These are phyloP conservation scores for Plebejus melissa DNA, from an alignment of 2,888 invertebrate genomes.

Conservation along the genomic window DNA sequence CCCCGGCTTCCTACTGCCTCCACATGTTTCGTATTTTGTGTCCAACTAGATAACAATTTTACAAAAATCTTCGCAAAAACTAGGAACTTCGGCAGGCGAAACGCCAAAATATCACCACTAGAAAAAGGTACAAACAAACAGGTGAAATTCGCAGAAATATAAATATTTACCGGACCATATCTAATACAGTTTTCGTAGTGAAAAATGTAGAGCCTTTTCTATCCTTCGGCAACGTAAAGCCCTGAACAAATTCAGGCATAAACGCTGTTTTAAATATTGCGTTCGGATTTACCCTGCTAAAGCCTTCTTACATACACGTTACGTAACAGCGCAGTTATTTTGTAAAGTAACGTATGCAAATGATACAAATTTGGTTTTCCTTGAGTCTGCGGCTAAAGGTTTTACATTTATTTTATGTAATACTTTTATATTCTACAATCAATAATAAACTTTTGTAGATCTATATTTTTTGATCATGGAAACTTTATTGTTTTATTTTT, in stretches of 20 bases:
- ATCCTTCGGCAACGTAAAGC: conserved; percentile 57
- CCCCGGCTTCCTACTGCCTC: background rate
- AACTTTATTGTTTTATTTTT: background rate
- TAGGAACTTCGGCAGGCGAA: background rate
- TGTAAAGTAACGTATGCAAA: conserved; percentile 28
- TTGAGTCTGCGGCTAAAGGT: conserved; percentile 6
- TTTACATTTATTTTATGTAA: conserved; percentile 13
- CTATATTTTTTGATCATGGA: background rate
- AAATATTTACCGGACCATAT: conserved; percentile 16
- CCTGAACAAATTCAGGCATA: conserved; percentile 56
- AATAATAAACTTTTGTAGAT: background rate
- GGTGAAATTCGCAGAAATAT: background rate
- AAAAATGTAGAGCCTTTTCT: conserved; percentile 61
- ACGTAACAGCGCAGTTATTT: conserved; percentile 47
- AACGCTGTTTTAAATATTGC: conserved; percentile 73
- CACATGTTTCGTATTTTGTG: background rate
- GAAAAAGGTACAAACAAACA: background rate
- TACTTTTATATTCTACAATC: background rate
- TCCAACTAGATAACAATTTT: background rate
- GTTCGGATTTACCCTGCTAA: conserved; percentile 62
- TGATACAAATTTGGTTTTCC: conserved; percentile 23
- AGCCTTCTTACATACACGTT: conserved; percentile 58
- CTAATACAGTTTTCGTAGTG: conserved; percentile 41
- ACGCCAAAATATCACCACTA: background rate
- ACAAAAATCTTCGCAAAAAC: background rate